A percentile compares a stretch with the other conserved stretches of the same genome.
These are phyloP conservation scores for Allobates femoralis DNA, from an alignment of 2,797 vertebrate genomes.

Conservation along the genomic window DNA sequence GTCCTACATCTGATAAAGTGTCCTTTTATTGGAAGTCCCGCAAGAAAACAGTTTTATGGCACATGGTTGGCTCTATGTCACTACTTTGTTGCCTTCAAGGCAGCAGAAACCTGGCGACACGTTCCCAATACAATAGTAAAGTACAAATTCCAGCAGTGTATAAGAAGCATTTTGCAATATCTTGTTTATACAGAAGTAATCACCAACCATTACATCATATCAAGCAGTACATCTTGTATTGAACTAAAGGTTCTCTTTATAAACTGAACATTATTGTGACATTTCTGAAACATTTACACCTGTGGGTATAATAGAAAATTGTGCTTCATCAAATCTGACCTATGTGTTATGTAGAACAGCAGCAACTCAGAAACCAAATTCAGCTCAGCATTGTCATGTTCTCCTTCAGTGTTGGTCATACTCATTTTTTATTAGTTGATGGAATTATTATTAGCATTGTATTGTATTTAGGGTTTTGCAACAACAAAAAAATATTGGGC, in stretches of 20 bases:
- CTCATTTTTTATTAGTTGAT: background rate
- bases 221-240: background rate
- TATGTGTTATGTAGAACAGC: background rate
- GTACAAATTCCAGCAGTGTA: background rate
- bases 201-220: background rate
- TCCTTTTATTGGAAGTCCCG: no score
- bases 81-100: no score
- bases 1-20: no score
- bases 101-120: no score
- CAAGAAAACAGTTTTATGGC: no score
- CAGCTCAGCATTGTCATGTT: background rate
- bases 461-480: background rate
- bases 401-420: background rate
- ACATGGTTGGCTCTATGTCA: no score
- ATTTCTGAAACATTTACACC: background rate
- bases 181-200: background rate
- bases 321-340: background rate
- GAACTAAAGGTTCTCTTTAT: background rate
- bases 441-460: background rate
- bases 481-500: background rate
- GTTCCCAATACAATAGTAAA: background rate
- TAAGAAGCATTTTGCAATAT: background rate
- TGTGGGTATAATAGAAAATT: background rate
- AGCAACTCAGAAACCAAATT: background rate
- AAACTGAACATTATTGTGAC: background rate